phyloP scores from a whole-genome alignment of 2,888 invertebrate genomes.

The Drosophila meridionalis region DNA sequence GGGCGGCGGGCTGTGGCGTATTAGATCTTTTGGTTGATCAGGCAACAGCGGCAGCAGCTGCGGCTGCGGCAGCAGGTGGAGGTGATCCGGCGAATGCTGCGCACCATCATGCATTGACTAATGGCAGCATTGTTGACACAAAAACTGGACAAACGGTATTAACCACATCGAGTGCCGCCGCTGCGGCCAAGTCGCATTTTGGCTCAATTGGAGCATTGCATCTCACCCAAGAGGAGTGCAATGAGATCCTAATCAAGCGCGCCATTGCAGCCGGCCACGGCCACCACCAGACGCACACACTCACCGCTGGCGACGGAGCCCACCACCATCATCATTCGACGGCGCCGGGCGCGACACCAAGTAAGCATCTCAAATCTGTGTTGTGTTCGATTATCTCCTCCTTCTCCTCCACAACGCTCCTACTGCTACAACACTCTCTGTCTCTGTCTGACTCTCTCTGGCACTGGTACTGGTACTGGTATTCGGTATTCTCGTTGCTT shows the following conservation, averaged over 20 bases:
- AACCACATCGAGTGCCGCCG: constrained; percentile 78
- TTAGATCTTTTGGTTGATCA: constrained; percentile 85
- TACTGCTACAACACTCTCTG: constrained; percentile 39
- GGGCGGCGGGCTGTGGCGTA: constrained; percentile 75
- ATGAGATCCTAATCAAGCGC: constrained; percentile 91
- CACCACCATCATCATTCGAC: constrained; percentile 73
- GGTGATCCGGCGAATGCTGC: constrained; percentile 49
- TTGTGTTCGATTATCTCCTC: constrained; percentile 59
- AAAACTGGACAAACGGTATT: constrained; percentile 85
- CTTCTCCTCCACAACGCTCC: constrained; percentile 39
- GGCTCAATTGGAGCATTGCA: constrained; percentile 90
- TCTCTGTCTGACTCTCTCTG: constrained; percentile 9
- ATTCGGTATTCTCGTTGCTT: constrained; percentile 50
- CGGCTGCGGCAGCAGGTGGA: constrained; percentile 49
- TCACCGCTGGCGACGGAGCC: constrained; percentile 83
- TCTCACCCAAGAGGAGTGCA: constrained; percentile 91
- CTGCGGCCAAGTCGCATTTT: constrained; percentile 86
- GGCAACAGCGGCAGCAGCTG: constrained; percentile 77
- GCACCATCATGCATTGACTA: constrained; percentile 82
- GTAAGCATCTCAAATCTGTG: constrained; percentile 83
- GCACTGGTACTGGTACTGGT: constrained; percentile 54
- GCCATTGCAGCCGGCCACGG: constrained; percentile 89
- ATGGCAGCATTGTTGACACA: constrained; percentile 84
- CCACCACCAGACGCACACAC: constrained; percentile 86
- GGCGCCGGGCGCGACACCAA: constrained; percentile 81